These are phyloP conservation scores for Caranx ignobilis DNA, from an alignment of 2,113 vertebrate species.

Conservation along the genomic window DNA sequence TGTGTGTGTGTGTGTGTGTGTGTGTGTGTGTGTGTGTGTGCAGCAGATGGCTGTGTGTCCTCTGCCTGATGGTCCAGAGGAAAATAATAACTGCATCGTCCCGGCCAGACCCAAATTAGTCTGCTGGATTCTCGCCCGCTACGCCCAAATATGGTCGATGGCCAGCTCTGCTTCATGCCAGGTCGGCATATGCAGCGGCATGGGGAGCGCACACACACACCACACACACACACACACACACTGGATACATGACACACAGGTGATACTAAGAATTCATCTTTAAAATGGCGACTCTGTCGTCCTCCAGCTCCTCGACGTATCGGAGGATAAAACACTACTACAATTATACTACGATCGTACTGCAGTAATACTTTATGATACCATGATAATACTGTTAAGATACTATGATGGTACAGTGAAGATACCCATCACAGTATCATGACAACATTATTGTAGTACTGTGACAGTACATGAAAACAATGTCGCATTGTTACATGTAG, in stretches of 20 bases:
- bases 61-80: conserved; percentile 96
- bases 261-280: neutral
- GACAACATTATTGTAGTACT: no score
- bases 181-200: conserved; percentile 91
- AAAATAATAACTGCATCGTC: conserved; percentile 99
- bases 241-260: conserved; percentile 1
- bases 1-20: conserved; percentile 88
- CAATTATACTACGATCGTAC: no score
- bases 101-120: conserved; percentile 97
- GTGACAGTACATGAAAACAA: no score
- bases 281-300: neutral
- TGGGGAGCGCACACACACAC: conserved; percentile 23
- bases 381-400: no score
- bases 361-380: no score
- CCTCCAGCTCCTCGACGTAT: neutral
- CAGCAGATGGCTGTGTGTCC: conserved; percentile 98
- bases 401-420: no score
- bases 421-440: no score
- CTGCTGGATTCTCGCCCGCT: conserved; percentile 93
- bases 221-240: conserved; percentile 6
- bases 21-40: conserved; percentile 78
- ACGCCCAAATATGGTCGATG: conserved; percentile 74
- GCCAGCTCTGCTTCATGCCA: conserved; percentile 91
- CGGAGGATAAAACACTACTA: no score
- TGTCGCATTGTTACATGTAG: no score